Percentiles rank a stretch among this genome's conserved stretches.
These are phyloP conservation scores for Parelbella ahira DNA, from an alignment of 2,888 invertebrate species.

Conservation along the genomic window DNA sequence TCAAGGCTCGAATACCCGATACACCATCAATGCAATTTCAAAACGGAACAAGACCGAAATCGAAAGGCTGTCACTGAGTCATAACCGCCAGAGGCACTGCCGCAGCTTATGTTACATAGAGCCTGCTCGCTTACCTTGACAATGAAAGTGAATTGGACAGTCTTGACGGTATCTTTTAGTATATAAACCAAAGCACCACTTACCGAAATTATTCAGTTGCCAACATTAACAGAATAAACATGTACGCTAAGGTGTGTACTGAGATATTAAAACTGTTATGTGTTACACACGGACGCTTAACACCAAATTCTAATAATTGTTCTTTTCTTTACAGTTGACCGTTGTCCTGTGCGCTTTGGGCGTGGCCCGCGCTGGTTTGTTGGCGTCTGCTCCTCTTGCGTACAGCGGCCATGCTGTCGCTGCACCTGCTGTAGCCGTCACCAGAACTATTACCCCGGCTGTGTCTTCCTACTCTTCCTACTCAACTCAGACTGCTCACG, in stretches of 20 bases:
- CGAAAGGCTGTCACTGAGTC: slow-evolving; percentile 75
- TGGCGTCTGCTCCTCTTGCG: slow-evolving; percentile 65
- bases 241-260: slow-evolving; percentile 74
- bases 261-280: slow-evolving; percentile 2
- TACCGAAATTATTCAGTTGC: slow-evolving; percentile 74
- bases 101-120: slow-evolving; percentile 42
- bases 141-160: slow-evolving; percentile 74
- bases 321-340: slow-evolving; percentile 63
- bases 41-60: slow-evolving; percentile 64
- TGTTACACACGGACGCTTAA: too few relatives aligned
- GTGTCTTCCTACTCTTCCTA: slow-evolving; percentile 49
- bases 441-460: slow-evolving; percentile 59
- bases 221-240: slow-evolving; percentile 72
- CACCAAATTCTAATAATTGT: slow-evolving; percentile 13
- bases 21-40: slow-evolving; percentile 40
- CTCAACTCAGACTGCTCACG: slow-evolving; percentile 42
- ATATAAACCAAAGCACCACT: slow-evolving; percentile 73
- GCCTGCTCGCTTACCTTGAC: slow-evolving; percentile 64
- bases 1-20: slow-evolving; percentile 53
- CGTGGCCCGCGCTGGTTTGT: slow-evolving; percentile 76
- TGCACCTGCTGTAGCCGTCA: slow-evolving; percentile 57
- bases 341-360: slow-evolving; percentile 81
- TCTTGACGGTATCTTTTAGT: slow-evolving; percentile 51
- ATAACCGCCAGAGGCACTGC: slow-evolving; percentile 38
- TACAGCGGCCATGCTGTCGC: slow-evolving; percentile 67